A percentile compares a stretch with the other conserved stretches of the same genome.
Conservation (phyloP, 2,888 invertebrate species). For the Ethmia dodecea region DNA sequence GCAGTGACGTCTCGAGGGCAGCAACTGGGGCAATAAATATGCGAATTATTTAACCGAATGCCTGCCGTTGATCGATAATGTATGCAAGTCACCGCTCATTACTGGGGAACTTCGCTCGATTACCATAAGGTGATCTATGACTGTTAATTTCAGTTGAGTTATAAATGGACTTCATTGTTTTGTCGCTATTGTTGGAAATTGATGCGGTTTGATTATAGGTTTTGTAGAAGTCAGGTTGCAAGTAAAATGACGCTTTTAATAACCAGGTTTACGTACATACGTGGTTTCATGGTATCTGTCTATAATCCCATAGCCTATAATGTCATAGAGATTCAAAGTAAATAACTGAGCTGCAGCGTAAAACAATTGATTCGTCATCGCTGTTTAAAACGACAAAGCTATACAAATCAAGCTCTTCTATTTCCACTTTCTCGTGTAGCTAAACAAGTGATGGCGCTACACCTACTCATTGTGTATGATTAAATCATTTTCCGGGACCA, state of each 20-base stretch:
- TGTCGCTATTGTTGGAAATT: constrained; percentile 24
- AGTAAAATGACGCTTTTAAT: no score
- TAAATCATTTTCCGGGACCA: constrained; percentile 9
- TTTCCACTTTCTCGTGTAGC: neutral
- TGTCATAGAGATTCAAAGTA: no score
- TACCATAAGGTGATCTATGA: constrained; percentile 52
- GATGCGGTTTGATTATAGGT: constrained; percentile 4
- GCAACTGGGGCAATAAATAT: constrained; percentile 53
- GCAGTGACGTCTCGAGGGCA: constrained; percentile 46
- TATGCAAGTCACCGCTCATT: constrained; percentile 43
- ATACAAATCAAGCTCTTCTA: no score
- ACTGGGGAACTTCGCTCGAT: constrained; percentile 40
- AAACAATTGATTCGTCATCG: no score
- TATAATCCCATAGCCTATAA: no score
- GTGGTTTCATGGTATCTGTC: no score
- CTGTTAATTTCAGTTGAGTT: constrained; percentile 35
- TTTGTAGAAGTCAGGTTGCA: neutral
- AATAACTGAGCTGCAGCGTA: no score
- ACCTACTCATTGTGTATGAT: constrained; percentile 3
- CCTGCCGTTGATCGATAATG: constrained; percentile 47
- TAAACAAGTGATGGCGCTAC: neutral
- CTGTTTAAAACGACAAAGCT: no score
- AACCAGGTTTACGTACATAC: no score
- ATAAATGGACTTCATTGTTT: constrained; percentile 44
- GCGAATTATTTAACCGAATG: constrained; percentile 41